phyloP scores from a whole-genome alignment of 2,888 invertebrate species.

The Acrobasis suavella region DNA sequence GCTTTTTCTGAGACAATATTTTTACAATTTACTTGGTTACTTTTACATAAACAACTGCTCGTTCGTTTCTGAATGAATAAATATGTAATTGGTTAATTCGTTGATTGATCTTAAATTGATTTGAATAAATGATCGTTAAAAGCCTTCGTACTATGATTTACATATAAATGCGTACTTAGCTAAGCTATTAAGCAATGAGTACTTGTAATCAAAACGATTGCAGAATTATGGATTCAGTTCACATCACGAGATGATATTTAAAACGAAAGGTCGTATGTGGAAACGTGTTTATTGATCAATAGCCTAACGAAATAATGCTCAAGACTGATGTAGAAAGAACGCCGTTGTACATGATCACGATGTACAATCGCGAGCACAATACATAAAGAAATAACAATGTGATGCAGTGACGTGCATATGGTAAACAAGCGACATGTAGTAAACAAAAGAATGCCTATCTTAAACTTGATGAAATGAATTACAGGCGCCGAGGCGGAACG shows the following conservation, averaged over 20 bases:
- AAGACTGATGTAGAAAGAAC: slow-evolving; percentile 10
- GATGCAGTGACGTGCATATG: slow-evolving; percentile 18
- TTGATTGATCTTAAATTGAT: background rate
- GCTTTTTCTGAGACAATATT: background rate
- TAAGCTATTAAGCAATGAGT: slow-evolving; percentile 19
- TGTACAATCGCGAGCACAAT: slow-evolving; percentile 3
- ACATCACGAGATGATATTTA: slow-evolving; percentile 50
- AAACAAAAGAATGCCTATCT: slow-evolving; percentile 26
- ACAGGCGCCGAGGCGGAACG: slow-evolving; percentile 63
- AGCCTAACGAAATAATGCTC: slow-evolving; percentile 21
- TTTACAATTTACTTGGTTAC: background rate
- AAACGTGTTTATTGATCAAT: slow-evolving; percentile 28
- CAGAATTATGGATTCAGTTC: slow-evolving; percentile 49
- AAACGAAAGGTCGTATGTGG: slow-evolving; percentile 48
- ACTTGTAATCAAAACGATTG: slow-evolving; percentile 35
- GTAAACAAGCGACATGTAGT: slow-evolving; percentile 26
- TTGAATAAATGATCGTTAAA: background rate
- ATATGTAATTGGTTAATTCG: background rate
- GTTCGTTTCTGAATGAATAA: background rate
- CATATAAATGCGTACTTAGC: background rate
- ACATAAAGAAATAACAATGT: background rate
- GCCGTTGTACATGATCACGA: background rate
- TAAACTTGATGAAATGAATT: slow-evolving; percentile 44
- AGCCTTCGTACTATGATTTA: background rate
- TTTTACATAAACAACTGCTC: background rate